Evolutionary conservation across 1,140 invertebrate species (phyloP).

Genomic region (Bathynomus jamesi): DNA sequence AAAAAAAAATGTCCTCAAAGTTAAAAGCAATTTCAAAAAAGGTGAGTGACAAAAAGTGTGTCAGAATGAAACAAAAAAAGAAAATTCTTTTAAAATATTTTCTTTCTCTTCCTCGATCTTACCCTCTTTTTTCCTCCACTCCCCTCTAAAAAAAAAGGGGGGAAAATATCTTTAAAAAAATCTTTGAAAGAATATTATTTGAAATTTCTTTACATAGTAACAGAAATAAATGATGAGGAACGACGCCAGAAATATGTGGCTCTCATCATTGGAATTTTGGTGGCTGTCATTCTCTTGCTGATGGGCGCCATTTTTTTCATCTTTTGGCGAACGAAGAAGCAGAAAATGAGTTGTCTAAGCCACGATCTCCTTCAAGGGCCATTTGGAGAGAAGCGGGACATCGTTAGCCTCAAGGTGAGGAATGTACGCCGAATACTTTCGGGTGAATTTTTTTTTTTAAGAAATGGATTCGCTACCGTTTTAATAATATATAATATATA

Average conservation of each 20-base stretch:
- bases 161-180: background rate
- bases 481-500: too few species aligned
- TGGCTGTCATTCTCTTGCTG: constrained; percentile 65
- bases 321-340: constrained; percentile 63
- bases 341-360: constrained; percentile 48
- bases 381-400: constrained; percentile 35
- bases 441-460: too few species aligned
- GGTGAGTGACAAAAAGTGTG: too few species aligned
- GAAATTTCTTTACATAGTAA: constrained; percentile 34
- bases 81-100: too few species aligned
- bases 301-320: constrained; percentile 67
- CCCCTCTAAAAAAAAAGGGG: constrained; percentile 3
- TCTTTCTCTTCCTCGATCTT: too few species aligned
- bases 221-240: constrained; percentile 26
- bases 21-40: too few species aligned
- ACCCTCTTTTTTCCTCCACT: constrained; percentile 20
- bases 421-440: too few species aligned
- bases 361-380: constrained; percentile 34
- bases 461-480: too few species aligned
- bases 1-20: too few species aligned
- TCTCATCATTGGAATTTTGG: constrained; percentile 68
- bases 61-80: too few species aligned
- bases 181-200: background rate
- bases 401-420: constrained; percentile 34
- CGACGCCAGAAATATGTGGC: constrained; percentile 65